phyloP scores from a whole-genome alignment of 2,797 vertebrate species.

The Notamacropus eugenii region DNA sequence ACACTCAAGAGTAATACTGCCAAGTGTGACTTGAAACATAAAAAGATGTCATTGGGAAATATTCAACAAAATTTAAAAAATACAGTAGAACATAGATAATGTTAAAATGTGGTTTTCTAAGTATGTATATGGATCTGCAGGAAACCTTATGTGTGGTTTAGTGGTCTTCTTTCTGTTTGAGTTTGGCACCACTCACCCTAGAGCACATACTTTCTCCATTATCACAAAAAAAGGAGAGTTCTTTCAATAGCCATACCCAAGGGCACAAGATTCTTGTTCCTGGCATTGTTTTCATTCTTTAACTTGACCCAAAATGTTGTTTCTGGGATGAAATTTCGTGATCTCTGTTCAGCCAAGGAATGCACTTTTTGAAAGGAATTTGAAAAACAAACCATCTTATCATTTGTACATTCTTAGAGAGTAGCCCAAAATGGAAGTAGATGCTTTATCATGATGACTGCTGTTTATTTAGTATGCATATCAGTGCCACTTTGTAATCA shows the following conservation, averaged over 20 bases:
- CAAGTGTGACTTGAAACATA: not conserved
- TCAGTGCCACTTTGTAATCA: not conserved
- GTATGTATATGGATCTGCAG: not conserved
- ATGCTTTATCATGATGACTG: not conserved
- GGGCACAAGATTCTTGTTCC: not conserved
- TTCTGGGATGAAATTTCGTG: not conserved
- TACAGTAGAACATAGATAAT: not conserved
- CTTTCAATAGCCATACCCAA: not conserved
- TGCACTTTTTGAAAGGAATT: slow-evolving; percentile 13
- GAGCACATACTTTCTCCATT: not conserved
- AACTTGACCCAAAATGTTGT: not conserved
- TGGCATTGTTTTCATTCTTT: not conserved
- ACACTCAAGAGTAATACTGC: not conserved
- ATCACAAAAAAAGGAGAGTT: not conserved
- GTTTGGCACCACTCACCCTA: not conserved
- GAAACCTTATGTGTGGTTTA: not conserved
- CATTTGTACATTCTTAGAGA: not conserved
- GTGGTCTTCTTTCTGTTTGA: not conserved
- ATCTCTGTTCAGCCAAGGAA: not conserved
- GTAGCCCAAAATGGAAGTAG: not conserved
- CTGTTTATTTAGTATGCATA: not conserved
- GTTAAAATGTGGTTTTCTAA: not conserved
- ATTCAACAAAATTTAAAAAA: not conserved
- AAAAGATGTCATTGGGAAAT: not conserved
- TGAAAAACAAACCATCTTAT: not conserved